phyloP scores from a whole-genome alignment of 2,797 vertebrate genomes.

The Parauchenoglanis ngamensis region DNA sequence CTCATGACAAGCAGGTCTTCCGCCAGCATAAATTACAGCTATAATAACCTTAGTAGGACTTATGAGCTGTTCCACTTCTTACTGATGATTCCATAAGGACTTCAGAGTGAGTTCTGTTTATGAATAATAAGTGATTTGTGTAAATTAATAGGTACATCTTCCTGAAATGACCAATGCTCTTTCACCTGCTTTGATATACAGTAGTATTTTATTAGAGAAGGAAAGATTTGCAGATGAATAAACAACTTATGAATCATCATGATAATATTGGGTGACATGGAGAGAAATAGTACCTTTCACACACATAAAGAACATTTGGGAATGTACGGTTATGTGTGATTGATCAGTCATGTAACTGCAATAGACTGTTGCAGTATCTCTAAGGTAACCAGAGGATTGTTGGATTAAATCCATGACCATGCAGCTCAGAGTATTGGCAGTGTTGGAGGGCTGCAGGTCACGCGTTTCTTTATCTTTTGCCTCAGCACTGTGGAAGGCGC shows the following conservation, averaged over 20 bases:
- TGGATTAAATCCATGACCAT: constrained; percentile 21
- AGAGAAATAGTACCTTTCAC: constrained; percentile 13
- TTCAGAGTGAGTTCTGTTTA: constrained; percentile 69
- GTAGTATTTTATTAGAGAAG: constrained; percentile 77
- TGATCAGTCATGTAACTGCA: constrained; percentile 14
- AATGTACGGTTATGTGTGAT: constrained; percentile 31
- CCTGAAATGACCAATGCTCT: constrained; percentile 72
- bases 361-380: background rate
- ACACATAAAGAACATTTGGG: constrained; percentile 35
- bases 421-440: background rate
- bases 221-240: constrained; percentile 74
- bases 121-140: constrained; percentile 77
- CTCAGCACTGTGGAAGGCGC: background rate
- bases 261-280: constrained; percentile 38
- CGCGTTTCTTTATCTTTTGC: background rate
- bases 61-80: constrained; percentile 74
- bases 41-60: constrained; percentile 72
- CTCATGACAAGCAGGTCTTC: constrained; percentile 40
- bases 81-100: constrained; percentile 70
- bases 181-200: constrained; percentile 67
- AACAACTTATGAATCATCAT: constrained; percentile 67
- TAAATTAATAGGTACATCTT: constrained; percentile 76
- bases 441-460: background rate
- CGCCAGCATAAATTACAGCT: constrained; percentile 57
- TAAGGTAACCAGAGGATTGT: background rate